Percentiles rank a stretch among this genome's conserved stretches.
Evolutionary conservation across 64 coral and sea anemone genomes (phyloP).

Genomic region (Catalaphyllia jardinei): DNA sequence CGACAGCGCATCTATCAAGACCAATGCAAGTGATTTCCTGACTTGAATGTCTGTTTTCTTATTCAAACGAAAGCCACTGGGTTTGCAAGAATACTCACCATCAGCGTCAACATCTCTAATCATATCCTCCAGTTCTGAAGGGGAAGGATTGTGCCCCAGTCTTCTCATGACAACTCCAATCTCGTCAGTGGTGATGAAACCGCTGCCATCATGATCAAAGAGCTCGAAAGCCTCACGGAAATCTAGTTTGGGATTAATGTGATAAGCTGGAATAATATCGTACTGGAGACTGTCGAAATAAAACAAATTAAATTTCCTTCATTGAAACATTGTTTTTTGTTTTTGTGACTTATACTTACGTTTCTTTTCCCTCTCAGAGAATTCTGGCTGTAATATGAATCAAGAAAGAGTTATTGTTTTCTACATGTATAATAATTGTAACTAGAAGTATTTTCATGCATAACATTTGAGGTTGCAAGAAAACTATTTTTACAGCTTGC

Average conservation of each 20-base stretch:
- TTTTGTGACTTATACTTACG: neutral
- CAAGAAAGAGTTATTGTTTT: neutral
- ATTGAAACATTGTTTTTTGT: neutral
- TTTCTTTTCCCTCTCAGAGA: constrained; percentile 30
- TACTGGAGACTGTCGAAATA: too few species aligned
- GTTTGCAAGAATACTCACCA: constrained; percentile 2
- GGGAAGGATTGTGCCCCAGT: constrained; percentile 62
- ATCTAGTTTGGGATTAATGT: neutral
- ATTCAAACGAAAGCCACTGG: neutral
- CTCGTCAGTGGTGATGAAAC: constrained; percentile 66
- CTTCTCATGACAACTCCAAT: constrained; percentile 63
- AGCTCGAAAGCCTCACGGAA: constrained; percentile 61
- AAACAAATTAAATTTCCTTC: too few species aligned
- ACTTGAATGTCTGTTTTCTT: too few species aligned
- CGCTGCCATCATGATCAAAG: constrained; percentile 61
- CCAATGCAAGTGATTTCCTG: too few species aligned
- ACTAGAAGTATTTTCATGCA: neutral
- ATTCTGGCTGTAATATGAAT: neutral
- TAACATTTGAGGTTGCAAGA: too few species aligned
- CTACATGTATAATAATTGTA: neutral
- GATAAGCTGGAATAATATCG: too few species aligned
- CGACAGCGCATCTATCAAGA: too few species aligned
- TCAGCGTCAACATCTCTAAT: constrained; percentile 62
- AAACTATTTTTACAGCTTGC: too few species aligned
- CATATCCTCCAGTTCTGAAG: constrained; percentile 55